Evolutionary conservation across 2,113 vertebrate genomes (phyloP).

Genomic region (Atractosteus spatula): DNA sequence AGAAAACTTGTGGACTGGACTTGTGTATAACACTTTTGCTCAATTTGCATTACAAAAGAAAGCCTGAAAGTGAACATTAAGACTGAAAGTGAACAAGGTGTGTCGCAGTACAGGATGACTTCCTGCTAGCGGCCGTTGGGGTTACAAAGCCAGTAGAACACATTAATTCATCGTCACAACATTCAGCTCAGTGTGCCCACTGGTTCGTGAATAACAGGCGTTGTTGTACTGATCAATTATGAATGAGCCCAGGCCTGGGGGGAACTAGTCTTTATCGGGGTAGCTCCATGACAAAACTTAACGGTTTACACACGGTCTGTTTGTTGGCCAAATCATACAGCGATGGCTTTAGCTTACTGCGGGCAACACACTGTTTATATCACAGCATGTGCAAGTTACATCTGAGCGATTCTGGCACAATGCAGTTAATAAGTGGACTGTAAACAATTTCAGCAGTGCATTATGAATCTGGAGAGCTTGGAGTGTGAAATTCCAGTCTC

Average conservation of each 20-base stretch:
- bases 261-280: not conserved
- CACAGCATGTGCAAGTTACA: not conserved
- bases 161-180: not conserved
- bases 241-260: not conserved
- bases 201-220: not conserved
- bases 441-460: not conserved
- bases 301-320: not conserved
- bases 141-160: not conserved
- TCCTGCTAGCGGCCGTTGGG: too few species aligned
- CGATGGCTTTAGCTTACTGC: not conserved
- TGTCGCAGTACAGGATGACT: too few species aligned
- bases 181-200: not conserved
- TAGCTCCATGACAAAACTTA: not conserved
- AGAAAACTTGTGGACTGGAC: not conserved
- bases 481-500: too few species aligned
- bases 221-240: not conserved
- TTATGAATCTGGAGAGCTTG: too few species aligned
- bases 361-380: not conserved
- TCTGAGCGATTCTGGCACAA: not conserved
- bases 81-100: too few species aligned
- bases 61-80: not conserved
- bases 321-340: not conserved
- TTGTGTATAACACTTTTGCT: too few species aligned
- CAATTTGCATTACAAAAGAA: too few species aligned
- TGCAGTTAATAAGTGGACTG: not conserved